Conservation (phyloP, 2,888 invertebrate species). For the Pollenia angustigena region DNA sequence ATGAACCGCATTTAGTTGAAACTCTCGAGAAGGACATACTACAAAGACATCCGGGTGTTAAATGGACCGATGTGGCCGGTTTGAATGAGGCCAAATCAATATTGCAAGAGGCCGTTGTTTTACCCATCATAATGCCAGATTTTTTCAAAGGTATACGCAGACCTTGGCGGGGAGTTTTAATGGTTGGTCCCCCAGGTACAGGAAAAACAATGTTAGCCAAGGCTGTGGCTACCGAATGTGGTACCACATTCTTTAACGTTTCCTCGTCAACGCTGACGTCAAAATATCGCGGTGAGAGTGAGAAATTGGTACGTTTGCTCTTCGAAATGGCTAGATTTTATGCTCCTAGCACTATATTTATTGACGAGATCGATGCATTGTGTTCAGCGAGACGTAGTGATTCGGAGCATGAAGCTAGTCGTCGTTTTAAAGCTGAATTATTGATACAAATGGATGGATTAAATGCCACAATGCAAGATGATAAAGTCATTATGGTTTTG, state of each 20-base stretch:
- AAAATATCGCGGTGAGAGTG: constrained; percentile 96
- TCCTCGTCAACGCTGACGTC: constrained; percentile 94
- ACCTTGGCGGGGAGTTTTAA: constrained; percentile 87
- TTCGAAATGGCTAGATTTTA: constrained; percentile 96
- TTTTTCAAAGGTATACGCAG: constrained; percentile 94
- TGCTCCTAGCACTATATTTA: constrained; percentile 95
- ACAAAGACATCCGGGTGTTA: constrained; percentile 92
- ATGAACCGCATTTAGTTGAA: constrained; percentile 91
- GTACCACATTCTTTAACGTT: constrained; percentile 94
- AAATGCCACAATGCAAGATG: constrained; percentile 87
- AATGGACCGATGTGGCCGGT: constrained; percentile 91
- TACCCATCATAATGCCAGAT: constrained; percentile 94
- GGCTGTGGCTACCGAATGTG: constrained; percentile 95
- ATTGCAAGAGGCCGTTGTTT: constrained; percentile 93
- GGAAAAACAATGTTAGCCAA: constrained; percentile 93
- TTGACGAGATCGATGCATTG: constrained; percentile 95
- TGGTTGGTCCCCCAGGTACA: constrained; percentile 87
- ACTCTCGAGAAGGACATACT: constrained; percentile 93
- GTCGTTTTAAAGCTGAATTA: constrained; percentile 93
- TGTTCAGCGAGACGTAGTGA: constrained; percentile 93
- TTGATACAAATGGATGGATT: constrained; percentile 96
- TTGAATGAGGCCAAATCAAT: constrained; percentile 90
- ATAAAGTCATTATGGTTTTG: constrained; percentile 92
- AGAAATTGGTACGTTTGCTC: constrained; percentile 92
- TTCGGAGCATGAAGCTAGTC: constrained; percentile 94